Evolutionary conservation across 2,888 invertebrate genomes (phyloP), one percentile per base, ranked within the genome.

Genomic region (Heliconius charithonia): DNA sequence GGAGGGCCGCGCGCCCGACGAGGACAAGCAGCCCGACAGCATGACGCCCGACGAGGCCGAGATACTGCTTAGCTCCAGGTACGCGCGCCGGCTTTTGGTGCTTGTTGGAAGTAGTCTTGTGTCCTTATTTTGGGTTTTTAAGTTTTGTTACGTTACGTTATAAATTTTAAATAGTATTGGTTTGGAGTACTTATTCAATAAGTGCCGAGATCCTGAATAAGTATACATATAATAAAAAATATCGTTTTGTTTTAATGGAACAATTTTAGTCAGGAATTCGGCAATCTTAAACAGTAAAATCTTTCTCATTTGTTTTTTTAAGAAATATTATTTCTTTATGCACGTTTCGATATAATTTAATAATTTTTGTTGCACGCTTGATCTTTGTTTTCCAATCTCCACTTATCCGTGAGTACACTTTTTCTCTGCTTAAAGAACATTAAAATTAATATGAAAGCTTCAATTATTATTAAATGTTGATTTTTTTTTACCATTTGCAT

Each of bases 1-100:
- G 86, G 90, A 89, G 91, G 92, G 92, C 83, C 95, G 95, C 79
- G 87, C 89, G 81, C 86, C 91, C 87, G 85, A 93, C 87, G 87
- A 94, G 85, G 87, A 85, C 83, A 93, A 93, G 84, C 94, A 94
- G 88, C 95, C 90, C 84, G 96, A 89, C 92, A 96, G 90, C 89
- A 96, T 88, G 98, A 98, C 98, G 83, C 97, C 98, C 76, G 97
- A 97, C 87, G 98, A 98, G 92, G 98, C 98, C 22, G 98, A 98
- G 91, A 97, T 97, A 93, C 95, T 98, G 88, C 96, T 98, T 86
- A 98, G 98, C 92, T 96, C 97, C 86, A 97, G 97, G 98, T 98
- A 91, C 95, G 77, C 27, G 16, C 32, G 37, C 37, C 37, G 37
- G 0, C 37, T 67, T n/a, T 37, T 67, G 12, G 67, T 67, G 41